Evolutionary conservation across 2,888 invertebrate genomes (phyloP).

Genomic region (Pyrgus malvae): DNA sequence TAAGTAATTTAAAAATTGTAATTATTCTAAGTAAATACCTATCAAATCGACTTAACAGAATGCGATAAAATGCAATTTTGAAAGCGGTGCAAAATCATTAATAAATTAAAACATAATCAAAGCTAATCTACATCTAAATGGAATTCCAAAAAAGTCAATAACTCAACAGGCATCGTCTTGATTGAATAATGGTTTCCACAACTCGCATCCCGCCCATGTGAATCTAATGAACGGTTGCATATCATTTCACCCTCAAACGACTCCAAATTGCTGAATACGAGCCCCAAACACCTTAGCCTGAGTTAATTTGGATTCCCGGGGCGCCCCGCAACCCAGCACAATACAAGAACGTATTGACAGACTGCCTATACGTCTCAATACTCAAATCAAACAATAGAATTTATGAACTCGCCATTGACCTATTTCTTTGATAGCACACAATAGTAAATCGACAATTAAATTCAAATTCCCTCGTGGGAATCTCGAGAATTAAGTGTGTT

Average conservation of each 20-base stretch:
- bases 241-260: conserved; percentile 75
- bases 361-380: conserved; percentile 77
- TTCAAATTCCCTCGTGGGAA: conserved; percentile 77
- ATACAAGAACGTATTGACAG: conserved; percentile 68
- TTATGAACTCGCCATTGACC: conserved; percentile 74
- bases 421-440: conserved; percentile 73
- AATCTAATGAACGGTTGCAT: conserved; percentile 76
- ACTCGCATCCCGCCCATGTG: conserved; percentile 45
- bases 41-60: too few species aligned
- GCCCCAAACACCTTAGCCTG: conserved; percentile 55
- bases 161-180: conserved; percentile 12
- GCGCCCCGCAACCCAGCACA: conserved; percentile 57
- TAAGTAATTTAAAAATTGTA: too few species aligned
- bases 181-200: conserved; percentile 30
- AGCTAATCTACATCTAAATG: not conserved
- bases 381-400: conserved; percentile 73
- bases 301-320: conserved; percentile 51
- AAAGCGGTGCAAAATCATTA: too few species aligned
- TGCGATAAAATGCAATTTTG: too few species aligned
- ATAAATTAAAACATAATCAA: not conserved
- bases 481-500: conserved; percentile 64
- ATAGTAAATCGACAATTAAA: conserved; percentile 73
- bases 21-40: too few species aligned
- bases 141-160: not conserved
- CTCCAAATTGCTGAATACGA: conserved; percentile 60